Conservation (phyloP, 2,797 vertebrate genomes). For the Hipposideros larvatus region DNA sequence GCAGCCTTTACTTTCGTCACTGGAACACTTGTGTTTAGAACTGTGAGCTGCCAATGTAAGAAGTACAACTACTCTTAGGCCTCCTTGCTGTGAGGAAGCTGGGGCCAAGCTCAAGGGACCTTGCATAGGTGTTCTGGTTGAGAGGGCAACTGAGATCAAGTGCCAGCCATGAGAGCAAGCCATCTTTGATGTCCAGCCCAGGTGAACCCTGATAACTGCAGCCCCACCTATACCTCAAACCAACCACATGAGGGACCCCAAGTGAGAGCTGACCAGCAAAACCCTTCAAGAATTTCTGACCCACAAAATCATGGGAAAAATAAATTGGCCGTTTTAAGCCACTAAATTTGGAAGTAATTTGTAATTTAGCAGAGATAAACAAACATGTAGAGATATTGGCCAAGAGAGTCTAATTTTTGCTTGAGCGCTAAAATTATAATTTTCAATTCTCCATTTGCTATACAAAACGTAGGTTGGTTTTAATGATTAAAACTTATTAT, state of each 20-base stretch:
- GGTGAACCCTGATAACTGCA: neutral
- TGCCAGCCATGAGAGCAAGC: neutral
- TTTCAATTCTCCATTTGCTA: neutral
- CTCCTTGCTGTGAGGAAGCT: neutral
- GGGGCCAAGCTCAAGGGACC: neutral
- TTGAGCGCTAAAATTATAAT: neutral
- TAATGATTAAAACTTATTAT: neutral
- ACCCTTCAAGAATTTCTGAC: neutral
- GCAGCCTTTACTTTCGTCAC: neutral
- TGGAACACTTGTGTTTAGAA: neutral
- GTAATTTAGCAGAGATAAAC: neutral
- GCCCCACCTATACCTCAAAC: neutral
- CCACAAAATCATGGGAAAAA: neutral
- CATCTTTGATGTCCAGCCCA: neutral
- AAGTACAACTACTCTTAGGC: neutral
- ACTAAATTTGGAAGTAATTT: neutral
- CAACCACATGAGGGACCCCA: neutral
- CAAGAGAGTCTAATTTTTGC: slow-evolving; percentile 14
- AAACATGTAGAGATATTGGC: neutral
- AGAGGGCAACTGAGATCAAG: neutral
- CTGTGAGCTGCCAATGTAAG: neutral
- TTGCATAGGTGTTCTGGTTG: neutral
- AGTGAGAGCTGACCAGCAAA: neutral
- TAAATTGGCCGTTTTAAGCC: neutral
- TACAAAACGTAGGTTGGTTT: neutral